Percentiles rank a stretch among this genome's conserved stretches.
These are phyloP conservation scores for Itoplectis maculator DNA, from an alignment of 2,888 invertebrate species.

Conservation along the genomic window DNA sequence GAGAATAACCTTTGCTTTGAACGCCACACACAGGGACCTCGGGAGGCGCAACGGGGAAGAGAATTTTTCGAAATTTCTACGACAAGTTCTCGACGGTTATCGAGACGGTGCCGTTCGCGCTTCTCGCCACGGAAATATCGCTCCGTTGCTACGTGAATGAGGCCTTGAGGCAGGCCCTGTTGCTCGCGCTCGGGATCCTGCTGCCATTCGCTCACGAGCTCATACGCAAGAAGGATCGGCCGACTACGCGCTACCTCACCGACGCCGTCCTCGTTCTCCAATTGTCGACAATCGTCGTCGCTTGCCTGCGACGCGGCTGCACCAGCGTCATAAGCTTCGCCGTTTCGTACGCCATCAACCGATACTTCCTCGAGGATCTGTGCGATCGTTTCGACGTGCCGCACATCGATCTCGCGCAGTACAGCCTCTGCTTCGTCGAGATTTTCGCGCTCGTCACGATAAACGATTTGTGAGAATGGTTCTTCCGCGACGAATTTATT, in stretches of 20 bases:
- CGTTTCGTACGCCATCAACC: slow-evolving; percentile 77
- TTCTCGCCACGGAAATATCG: slow-evolving; percentile 80
- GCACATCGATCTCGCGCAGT: slow-evolving; percentile 80
- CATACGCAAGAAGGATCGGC: slow-evolving; percentile 74
- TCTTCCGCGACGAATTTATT: slow-evolving; percentile 29
- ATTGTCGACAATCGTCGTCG: slow-evolving; percentile 71
- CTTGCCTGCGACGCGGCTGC: slow-evolving; percentile 76
- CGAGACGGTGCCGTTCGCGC: slow-evolving; percentile 80
- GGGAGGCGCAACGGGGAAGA: slow-evolving; percentile 70
- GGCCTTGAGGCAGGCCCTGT: slow-evolving; percentile 73
- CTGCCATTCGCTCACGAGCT: slow-evolving; percentile 78
- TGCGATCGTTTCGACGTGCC: slow-evolving; percentile 82
- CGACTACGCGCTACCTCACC: slow-evolving; percentile 73
- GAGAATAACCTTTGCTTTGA: slow-evolving; percentile 64
- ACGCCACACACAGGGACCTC: slow-evolving; percentile 77
- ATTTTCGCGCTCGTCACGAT: slow-evolving; percentile 79
- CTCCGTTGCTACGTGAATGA: slow-evolving; percentile 76
- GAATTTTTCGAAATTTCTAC: slow-evolving; percentile 79
- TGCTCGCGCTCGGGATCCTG: slow-evolving; percentile 76
- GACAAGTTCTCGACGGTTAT: slow-evolving; percentile 78
- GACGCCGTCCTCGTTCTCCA: slow-evolving; percentile 76
- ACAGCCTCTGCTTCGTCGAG: slow-evolving; percentile 80
- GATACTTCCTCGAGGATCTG: slow-evolving; percentile 80
- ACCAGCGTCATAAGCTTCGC: slow-evolving; percentile 79
- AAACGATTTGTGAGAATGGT: slow-evolving; percentile 75